Percentiles rank a stretch among this genome's conserved stretches.
phyloP scores from a whole-genome alignment of 2,113 vertebrate genomes.

The Sus scrofa region T2T-Sscrofa CM000812.6:78772001-78772500 shows the following conservation, averaged over 20 bases:
- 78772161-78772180: not conserved
- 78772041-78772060: not conserved
- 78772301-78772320: not conserved
- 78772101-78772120: not conserved
- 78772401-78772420: not conserved
- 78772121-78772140: not conserved
- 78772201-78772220: not conserved
- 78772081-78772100: not conserved
- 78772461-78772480: slow-evolving; percentile 2
- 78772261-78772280: not conserved
- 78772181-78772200: not conserved
- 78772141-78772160: not conserved
- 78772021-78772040: not conserved
- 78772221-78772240: not conserved
- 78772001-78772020: not conserved
- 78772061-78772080: slow-evolving; percentile 13
- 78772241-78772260: not conserved
- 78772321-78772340: not conserved
- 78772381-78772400: not conserved
- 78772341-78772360: not conserved
- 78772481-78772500: not conserved
- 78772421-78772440: not conserved
- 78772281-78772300: not conserved
- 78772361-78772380: not conserved
- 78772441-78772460: not conserved